These are phyloP conservation scores for Fukomys damarensis DNA, from an alignment of 2,113 vertebrate genomes.

Conservation along the genomic window DNA sequence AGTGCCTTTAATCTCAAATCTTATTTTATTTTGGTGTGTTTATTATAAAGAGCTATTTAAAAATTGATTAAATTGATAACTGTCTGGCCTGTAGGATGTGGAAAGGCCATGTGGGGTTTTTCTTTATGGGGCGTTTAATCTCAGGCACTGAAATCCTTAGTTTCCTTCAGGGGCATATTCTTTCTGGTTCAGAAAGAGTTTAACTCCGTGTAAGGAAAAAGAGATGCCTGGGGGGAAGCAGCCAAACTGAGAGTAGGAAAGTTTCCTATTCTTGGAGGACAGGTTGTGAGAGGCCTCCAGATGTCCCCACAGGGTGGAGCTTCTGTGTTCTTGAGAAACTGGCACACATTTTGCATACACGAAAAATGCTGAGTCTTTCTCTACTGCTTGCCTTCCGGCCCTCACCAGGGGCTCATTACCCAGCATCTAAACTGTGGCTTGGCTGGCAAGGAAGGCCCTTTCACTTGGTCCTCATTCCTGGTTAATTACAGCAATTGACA, in stretches of 20 bases:
- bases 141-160: neutral
- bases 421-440: slow-evolving; percentile 36
- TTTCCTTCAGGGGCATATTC: neutral
- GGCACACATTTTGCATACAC: neutral
- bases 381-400: neutral
- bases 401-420: neutral
- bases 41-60: neutral
- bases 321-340: neutral
- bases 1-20: neutral
- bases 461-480: slow-evolving; percentile 69
- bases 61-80: neutral
- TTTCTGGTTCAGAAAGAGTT: slow-evolving; percentile 48
- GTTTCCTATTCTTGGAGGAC: neutral
- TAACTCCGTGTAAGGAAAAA: neutral
- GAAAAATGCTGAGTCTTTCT: neutral
- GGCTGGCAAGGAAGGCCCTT: slow-evolving; percentile 11
- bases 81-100: neutral
- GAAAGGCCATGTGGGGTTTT: neutral
- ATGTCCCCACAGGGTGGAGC: neutral
- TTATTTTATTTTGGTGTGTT: neutral
- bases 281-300: neutral
- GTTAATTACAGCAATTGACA: slow-evolving; percentile 69
- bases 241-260: neutral
- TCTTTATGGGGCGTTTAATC: neutral
- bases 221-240: neutral